Evolutionary conservation across 2,888 invertebrate genomes (phyloP), one percentile per base, ranked within the genome.

Genomic region (Pycnomerus fuliginosus): DNA sequence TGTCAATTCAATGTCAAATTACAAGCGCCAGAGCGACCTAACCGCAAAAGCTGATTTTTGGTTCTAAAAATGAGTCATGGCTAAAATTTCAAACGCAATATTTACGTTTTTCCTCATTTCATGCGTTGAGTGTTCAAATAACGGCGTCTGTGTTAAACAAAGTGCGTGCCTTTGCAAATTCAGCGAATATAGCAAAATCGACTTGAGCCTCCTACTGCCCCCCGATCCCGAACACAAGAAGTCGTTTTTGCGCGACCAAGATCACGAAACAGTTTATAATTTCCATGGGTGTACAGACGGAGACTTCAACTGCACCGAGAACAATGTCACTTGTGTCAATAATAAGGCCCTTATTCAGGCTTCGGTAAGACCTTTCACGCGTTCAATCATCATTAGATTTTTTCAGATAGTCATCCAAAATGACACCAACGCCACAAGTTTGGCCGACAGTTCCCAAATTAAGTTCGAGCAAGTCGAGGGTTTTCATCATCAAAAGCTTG

Each of bases 281-380:
- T 74, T 72, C 52, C 65, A 68, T 51, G 72, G 73, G 2, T 75
- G 75, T 45, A 54, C 44, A 25, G 58, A 70, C 49, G 51, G 39
- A 8, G 52, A 43, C 8, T 44, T 44, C 27, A 40, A 48, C 22
- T 35, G n/a, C n/a, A n/a, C n/a, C n/a, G n/a, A n/a, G n/a, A n/a
- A n/a, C n/a, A n/a, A n/a, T n/a, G n/a, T n/a, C n/a, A n/a, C n/a
- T n/a, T n/a, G n/a, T n/a, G n/a, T n/a, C n/a, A n/a, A n/a, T n/a
- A n/a, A n/a, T n/a, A n/a, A n/a, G n/a, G n/a, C n/a, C n/a, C n/a
- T n/a, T n/a, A n/a, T n/a, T n/a, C n/a, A n/a, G n/a, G n/a, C n/a
- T n/a, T n/a, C n/a, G n/a, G n/a, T n/a, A n/a, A n/a, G n/a, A n/a
- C n/a, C n/a, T n/a, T n/a, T n/a, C n/a, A n/a, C n/a, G n/a, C n/a